Evolutionary conservation across 2,113 vertebrate genomes (phyloP), one percentile per base, ranked within the genome.

Genomic region (Brienomyrus brachyistius): DNA sequence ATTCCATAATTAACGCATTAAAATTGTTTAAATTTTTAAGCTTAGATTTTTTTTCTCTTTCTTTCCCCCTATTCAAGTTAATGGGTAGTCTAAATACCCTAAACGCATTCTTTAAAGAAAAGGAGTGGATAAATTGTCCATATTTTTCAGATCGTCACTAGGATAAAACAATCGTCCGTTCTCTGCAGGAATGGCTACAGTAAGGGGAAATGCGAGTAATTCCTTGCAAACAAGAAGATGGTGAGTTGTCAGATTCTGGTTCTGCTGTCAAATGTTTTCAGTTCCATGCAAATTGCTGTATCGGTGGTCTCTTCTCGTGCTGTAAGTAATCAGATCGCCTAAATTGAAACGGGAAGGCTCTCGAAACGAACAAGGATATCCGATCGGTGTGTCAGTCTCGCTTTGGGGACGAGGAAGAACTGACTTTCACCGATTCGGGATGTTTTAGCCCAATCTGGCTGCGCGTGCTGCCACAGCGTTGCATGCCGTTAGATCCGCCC

Each of bases 401-500:
- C 48, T 80, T 52, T 86, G 88, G 90, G 89, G 83, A 50, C 59
- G 84, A 90, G 85, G 56, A 93, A 91, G 88, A 91, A 92, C 91
- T 90, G 92, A 94, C 91, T 91, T 94, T 94, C 93, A 89, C 91
- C 82, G 93, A 94, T 94, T 93, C 92, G 90, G 89, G 95, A 93
- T 94, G 95, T 94, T 95, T 95, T 93, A 94, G 92, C 93, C 93
- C 93, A 91, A 92, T 93, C 94, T 94, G 90, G 87, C 93, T 93
- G 92, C 91, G 93, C 92, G 92, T 96, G 94, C 94, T 88, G 95
- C 95, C 94, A 93, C 92, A 93, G 95, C 95, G 91, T 95, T 92
- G 94, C 94, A 92, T 94, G 94, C 96, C 92, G 96, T 96, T 96
- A 96, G 97, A 97, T 97, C 98, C 98, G 97, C 98, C 98, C 97